A percentile compares a stretch with the other conserved stretches of the same genome.
These are phyloP conservation scores for Stercorarius parasiticus DNA, from an alignment of 2,113 vertebrate genomes.

Conservation along the genomic window DNA sequence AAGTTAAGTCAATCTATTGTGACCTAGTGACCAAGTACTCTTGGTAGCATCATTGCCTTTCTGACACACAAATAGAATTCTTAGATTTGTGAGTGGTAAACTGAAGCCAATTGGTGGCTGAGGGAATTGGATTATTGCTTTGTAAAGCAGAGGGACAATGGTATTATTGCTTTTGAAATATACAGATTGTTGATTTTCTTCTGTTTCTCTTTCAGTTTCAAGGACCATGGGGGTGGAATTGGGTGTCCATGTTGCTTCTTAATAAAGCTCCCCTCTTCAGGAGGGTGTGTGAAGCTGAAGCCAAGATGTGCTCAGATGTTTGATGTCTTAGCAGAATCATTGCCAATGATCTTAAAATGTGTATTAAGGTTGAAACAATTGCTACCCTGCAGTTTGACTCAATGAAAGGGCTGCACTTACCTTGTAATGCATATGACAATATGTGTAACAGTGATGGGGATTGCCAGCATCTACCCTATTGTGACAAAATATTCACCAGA, in stretches of 20 bases:
- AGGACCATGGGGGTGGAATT: not conserved
- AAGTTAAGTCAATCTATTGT: not conserved
- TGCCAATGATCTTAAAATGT: not conserved
- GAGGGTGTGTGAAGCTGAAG: not conserved
- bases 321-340: not conserved
- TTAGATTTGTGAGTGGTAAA: not conserved
- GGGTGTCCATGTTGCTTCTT: not conserved
- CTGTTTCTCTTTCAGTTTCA: not conserved
- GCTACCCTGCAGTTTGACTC: not conserved
- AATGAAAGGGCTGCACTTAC: not conserved
- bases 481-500: conserved; percentile 5
- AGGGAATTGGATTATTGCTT: not conserved
- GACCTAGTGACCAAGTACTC: not conserved
- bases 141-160: not conserved
- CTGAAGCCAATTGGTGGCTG: not conserved
- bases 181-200: not conserved
- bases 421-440: not conserved
- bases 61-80: not conserved
- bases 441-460: not conserved
- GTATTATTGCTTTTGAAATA: conserved; percentile 52
- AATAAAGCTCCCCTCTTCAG: not conserved
- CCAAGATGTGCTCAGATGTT: not conserved
- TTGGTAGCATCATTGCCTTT: not conserved
- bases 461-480: not conserved
- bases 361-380: not conserved